Evolutionary conservation across 2,888 invertebrate genomes (phyloP).

Genomic region (Agapostemon virescens): DNA sequence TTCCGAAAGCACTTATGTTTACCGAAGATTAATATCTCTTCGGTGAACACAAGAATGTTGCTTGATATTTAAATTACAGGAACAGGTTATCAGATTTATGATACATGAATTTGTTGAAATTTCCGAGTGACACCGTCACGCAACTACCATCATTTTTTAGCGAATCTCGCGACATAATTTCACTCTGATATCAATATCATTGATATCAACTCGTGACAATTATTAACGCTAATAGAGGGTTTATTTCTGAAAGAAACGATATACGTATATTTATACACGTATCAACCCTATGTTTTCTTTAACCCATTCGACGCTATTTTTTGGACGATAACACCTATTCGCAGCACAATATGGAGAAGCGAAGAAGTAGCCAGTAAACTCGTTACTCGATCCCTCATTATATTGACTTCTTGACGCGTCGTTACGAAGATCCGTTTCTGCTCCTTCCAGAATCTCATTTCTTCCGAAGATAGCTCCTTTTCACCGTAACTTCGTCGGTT

Average conservation of each 20-base stretch:
- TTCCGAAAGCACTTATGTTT: not conserved
- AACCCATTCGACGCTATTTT: not conserved
- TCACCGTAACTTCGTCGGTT: not conserved
- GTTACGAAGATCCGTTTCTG: not conserved
- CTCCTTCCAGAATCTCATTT: not conserved
- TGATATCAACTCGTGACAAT: not conserved
- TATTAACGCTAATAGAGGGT: not conserved
- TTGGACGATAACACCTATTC: not conserved
- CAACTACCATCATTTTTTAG: not conserved
- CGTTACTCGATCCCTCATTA: not conserved
- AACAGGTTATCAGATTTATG: not conserved
- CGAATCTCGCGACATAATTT: too few species aligned
- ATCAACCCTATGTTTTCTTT: not conserved
- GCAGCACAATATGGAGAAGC: not conserved
- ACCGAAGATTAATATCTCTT: not conserved
- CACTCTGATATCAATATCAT: too few species aligned
- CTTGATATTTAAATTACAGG: not conserved
- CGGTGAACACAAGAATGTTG: not conserved
- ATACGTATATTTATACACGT: not conserved
- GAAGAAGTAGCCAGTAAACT: not conserved
- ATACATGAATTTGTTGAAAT: not conserved
- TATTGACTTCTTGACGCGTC: not conserved
- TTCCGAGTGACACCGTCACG: not conserved
- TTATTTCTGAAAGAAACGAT: not conserved
- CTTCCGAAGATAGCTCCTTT: not conserved